Percentiles rank a stretch among this genome's conserved stretches.
Conservation (phyloP, 1,140 invertebrate species). For the Tribolium castaneum region DNA sequence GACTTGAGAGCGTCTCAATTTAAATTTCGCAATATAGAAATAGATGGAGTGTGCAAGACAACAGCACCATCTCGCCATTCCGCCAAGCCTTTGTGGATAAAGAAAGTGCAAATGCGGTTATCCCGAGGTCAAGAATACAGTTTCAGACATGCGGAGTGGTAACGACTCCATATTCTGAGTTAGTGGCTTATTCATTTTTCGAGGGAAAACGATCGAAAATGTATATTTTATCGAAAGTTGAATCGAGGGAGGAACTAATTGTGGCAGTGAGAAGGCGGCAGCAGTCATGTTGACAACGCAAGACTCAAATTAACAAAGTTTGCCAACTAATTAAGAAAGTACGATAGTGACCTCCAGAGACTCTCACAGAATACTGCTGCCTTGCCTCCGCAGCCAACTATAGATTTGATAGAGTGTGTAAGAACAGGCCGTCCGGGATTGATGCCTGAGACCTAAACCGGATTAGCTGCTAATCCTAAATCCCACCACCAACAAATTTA, state of each 20-base stretch:
- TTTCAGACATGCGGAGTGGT: not conserved
- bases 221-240: conserved; percentile 31
- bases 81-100: not conserved
- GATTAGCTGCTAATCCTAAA: conserved; percentile 12
- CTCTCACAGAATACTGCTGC: conserved; percentile 35
- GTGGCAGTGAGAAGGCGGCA: conserved; percentile 40
- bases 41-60: not conserved
- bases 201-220: conserved; percentile 6
- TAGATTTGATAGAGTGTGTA: conserved; percentile 35
- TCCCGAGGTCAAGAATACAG: not conserved
- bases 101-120: not conserved
- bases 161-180: not conserved
- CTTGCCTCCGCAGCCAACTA: conserved; percentile 16
- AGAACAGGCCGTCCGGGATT: conserved; percentile 16
- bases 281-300: conserved; percentile 53
- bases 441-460: conserved; percentile 16
- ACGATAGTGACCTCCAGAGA: conserved; percentile 54
- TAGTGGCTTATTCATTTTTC: conserved; percentile 7
- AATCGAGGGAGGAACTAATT: conserved; percentile 45
- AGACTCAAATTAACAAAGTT: conserved; percentile 59
- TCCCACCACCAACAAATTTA: conserved; percentile 18
- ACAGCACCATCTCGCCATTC: not conserved
- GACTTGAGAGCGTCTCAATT: not conserved
- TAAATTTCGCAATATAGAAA: not conserved
- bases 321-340: conserved; percentile 59